Conservation (phyloP, 92 coral and sea anemone genomes). For the Palythoa grandiflora region DNA sequence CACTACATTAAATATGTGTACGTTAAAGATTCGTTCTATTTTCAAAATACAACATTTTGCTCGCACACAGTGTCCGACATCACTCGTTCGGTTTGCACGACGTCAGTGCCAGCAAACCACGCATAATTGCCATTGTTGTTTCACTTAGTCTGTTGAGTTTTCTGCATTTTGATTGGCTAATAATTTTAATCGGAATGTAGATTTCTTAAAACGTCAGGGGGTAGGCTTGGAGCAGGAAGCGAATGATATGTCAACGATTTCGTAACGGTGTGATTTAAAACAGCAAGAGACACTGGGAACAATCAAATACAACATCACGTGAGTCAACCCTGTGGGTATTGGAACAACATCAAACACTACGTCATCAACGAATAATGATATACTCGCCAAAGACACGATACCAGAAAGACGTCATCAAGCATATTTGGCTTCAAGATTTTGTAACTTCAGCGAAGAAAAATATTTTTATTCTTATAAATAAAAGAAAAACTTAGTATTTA, state of each 20-base stretch:
- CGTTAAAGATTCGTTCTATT: slow-evolving; percentile 21
- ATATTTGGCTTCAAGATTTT: neutral
- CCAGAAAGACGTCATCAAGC: neutral
- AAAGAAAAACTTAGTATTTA: neutral
- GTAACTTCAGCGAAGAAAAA: no score
- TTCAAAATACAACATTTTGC: slow-evolving; percentile 1
- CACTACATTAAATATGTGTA: neutral
- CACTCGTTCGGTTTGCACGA: slow-evolving; percentile 6
- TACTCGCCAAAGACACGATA: neutral
- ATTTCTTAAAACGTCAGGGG: slow-evolving; percentile 47
- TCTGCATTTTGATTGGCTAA: slow-evolving; percentile 73
- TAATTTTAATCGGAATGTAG: slow-evolving; percentile 54
- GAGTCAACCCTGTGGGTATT: neutral
- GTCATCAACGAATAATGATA: neutral
- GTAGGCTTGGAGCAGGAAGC: slow-evolving; percentile 47
- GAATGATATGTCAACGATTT: slow-evolving; percentile 22
- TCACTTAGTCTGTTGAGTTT: slow-evolving; percentile 13
- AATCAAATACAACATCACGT: neutral
- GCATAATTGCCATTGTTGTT: slow-evolving; percentile 45
- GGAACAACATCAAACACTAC: neutral
- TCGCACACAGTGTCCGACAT: slow-evolving; percentile 31
- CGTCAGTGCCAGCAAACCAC: slow-evolving; percentile 18
- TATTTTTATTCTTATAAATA: neutral
- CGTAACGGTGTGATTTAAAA: neutral
- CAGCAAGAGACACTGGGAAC: neutral